Base-by-base conservation (phyloP, 2,797 vertebrate genomes). In the Helostoma temminkii region DNA sequence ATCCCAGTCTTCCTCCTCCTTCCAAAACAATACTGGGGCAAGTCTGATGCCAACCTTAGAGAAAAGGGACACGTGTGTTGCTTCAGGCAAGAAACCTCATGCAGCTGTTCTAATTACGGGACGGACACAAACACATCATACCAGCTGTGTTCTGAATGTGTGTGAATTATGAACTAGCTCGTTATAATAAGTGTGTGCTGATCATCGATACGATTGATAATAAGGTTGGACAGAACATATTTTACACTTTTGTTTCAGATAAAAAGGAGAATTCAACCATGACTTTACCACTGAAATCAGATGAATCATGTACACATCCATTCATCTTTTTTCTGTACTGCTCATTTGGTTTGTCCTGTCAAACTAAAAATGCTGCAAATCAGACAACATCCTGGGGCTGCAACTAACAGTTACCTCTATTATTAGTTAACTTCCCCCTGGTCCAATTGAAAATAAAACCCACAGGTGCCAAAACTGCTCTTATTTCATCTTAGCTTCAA, bases 101-200 rank as follows among this genome's bases (percentile, higher is more conserved):
- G 22, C 76, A 76, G 67, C 82, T 78, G 68, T 54, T 80, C 41
- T 70, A 66, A 78, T 84, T 79, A 75, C 25, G 41, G 62, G 67
- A 50, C 14, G 2, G 52, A 61, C 56, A 66, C 55, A 77, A 71
- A 74, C 28, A 65, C 42, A 22, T 57, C 6, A 9, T 11, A 19
- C 39, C 64, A 77, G 64, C 72, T 81, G 67, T 49, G 49, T 56
- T 55, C 55, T 69, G 32, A 10, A 7, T 56, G n/a, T 21, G 22
- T 36, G 10, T 30, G 14, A 39, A 49, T 19, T 42, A 57, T 46
- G 19, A 49, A 66, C n/a, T 36, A 45, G 18, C 48, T 62, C 0
- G n/a, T 21, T 42, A 34, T 45, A 12, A 54, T 11, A 10, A 49
- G 28, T 45, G 36, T 37, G 26, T 18, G 34, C 26, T 24, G 5